phyloP scores from a whole-genome alignment of 1,140 invertebrate genomes.

The Bombus sibiricus region DNA sequence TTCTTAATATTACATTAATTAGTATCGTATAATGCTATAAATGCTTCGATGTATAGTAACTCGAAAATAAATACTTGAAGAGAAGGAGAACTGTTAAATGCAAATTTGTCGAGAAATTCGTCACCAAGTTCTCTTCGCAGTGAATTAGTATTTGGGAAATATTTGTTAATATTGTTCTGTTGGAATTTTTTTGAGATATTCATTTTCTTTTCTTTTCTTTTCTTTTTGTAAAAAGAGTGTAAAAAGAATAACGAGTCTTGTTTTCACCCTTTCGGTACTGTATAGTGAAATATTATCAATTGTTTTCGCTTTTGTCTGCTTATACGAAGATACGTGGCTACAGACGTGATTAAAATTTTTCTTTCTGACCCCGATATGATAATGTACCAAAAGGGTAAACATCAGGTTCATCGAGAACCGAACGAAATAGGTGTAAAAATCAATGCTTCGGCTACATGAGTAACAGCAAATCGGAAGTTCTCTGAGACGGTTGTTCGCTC shows the following conservation, averaged over 20 bases:
- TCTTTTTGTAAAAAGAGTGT: no score
- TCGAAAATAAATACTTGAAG: not conserved
- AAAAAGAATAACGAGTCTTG: no score
- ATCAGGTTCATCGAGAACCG: not conserved
- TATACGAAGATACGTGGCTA: not conserved
- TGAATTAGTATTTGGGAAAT: not conserved
- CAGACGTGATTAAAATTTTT: not conserved
- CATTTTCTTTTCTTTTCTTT: not conserved
- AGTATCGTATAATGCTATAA: not conserved
- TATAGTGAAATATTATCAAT: no score
- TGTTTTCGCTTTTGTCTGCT: not conserved
- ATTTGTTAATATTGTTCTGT: not conserved
- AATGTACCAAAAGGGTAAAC: conserved; percentile 16
- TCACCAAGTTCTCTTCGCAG: not conserved
- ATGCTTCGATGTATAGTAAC: not conserved
- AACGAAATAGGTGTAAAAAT: not conserved
- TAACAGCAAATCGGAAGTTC: conserved; percentile 80
- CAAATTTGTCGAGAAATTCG: conserved; percentile 22
- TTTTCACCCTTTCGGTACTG: conserved; percentile 9
- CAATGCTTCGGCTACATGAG: conserved; percentile 71
- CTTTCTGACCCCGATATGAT: not conserved
- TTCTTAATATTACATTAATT: not conserved
- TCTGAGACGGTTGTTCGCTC: conserved; percentile 77
- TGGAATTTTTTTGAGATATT: not conserved
- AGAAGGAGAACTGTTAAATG: conserved; percentile 14